Base-by-base conservation (phyloP, 2,113 vertebrate genomes). In the Blennius ocellaris region DNA sequence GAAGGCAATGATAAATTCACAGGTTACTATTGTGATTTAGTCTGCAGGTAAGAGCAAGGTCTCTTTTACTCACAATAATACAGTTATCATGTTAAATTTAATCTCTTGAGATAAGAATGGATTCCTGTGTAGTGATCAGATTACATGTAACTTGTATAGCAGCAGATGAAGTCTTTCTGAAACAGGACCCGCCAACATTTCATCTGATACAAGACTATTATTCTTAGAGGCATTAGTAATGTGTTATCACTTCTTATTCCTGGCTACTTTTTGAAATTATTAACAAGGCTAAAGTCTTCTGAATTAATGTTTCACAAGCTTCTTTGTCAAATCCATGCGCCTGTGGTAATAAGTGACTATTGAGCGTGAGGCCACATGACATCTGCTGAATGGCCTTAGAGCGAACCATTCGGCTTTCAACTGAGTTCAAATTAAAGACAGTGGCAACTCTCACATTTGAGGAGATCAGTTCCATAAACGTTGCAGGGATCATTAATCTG, bases 401-500 rank as follows among this genome's bases (percentile, higher is more conserved):
- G 56, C 65, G 39, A 49, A 66, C 57, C 74, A 65, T 85, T 82
- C 84, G 81, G 51, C 16, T 73, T 53, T 78, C 78, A 81, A 59
- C 54, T 60, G 72, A 80, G 83, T 82, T 80, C 78, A 69, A 80
- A 86, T 72, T 76, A 55, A 74, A 86, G 77, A 84, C 70, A 76
- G 78, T 87, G 56, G 56, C 68, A 78, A 67, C 73, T 69, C 73
- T 40, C 66, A 16, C 49, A 62, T 82, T 83, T 76, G 70, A 74
- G 72, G 71, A 69, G 79, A 87, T 85, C 67, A 71, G 61, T 73
- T 50, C 85, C 78, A 78, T 78, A 39, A 86, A 86, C 75, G 76
- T 78, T 79, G 81, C 45, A 67, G 10, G 84, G 71, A 69, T 86
- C 75, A 87, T 90, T 91, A 79, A 91, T 92, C 87, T 81, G 76